Percentiles rank a stretch among this genome's conserved stretches.
Conservation (phyloP, 2,888 invertebrate genomes). For the Brenthis daphne region DNA sequence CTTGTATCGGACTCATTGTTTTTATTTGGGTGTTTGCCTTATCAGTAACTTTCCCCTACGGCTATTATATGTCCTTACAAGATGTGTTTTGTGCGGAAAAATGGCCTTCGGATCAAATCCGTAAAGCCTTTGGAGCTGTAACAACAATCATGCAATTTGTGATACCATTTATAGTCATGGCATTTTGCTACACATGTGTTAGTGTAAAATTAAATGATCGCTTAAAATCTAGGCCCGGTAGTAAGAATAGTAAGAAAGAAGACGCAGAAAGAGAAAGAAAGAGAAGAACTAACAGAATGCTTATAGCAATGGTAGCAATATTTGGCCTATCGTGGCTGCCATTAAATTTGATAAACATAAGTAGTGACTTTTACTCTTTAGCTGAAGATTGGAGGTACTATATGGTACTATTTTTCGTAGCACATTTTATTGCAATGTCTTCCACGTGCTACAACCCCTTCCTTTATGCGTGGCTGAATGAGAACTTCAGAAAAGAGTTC, state of each 20-base stretch:
- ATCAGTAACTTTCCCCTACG: conserved; percentile 91
- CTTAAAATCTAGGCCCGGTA: conserved; percentile 88
- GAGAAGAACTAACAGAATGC: conserved; percentile 92
- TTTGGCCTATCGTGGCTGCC: conserved; percentile 94
- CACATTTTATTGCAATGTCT: conserved; percentile 95
- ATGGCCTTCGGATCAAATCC: conserved; percentile 89
- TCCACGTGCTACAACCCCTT: conserved; percentile 97
- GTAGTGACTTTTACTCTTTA: conserved; percentile 85
- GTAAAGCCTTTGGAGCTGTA: conserved; percentile 88
- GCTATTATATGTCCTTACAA: conserved; percentile 87
- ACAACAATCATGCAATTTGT: conserved; percentile 93
- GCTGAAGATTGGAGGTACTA: conserved; percentile 87
- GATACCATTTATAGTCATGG: conserved; percentile 92
- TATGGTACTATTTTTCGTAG: conserved; percentile 88
- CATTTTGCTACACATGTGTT: conserved; percentile 92
- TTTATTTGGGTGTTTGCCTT: conserved; percentile 92
- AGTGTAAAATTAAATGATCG: conserved; percentile 89
- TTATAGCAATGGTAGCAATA: conserved; percentile 94
- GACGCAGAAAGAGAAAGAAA: conserved; percentile 91
- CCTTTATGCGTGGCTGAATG: conserved; percentile 97
- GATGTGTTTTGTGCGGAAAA: conserved; percentile 85
- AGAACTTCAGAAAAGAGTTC: conserved; percentile 95
- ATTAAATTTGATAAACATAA: conserved; percentile 90
- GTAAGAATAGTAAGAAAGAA: conserved; percentile 87
- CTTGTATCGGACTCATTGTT: conserved; percentile 88